Evolutionary conservation across 2,113 vertebrate species (phyloP), one percentile per base, ranked within the genome.

Genomic region (Syngnathus scovelli): DNA sequence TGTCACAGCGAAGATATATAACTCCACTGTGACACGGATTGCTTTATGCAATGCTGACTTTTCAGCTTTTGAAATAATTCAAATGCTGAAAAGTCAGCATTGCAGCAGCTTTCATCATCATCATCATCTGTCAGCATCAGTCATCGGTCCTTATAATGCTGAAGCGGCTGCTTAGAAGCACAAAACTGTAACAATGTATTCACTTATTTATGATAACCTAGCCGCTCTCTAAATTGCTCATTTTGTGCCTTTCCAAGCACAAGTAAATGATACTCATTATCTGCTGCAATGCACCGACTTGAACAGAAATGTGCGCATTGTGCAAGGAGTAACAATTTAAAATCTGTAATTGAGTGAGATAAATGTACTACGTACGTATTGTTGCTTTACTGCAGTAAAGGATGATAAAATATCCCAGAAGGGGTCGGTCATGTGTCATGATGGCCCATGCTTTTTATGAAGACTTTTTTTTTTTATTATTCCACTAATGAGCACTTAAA

Each of bases 111-210:
- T 58, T 58, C 55, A 58, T 58, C 55, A 58, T 58, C 55, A 58
- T 58, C 55, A 58, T 58, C 55, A 58, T 58, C 55, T 36, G 55
- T 58, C 55, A 36, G 55, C 55, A 58, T 58, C 55, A 58, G 27
- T 58, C 55, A 18, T 58, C 55, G 21, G 6, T 58, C 2, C 55
- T 36, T 58, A 16, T 58, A 18, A 36, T 15, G 55, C 27, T 36
- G 55, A 58, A 58, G 27, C 27, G 27, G 27, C 55, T 36, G 55
- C 55, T 15, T 36, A 13, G 27, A 58, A 58, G 27, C 55, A 58
- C 55, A 58, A 58, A 16, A 16, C 55, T 16, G 27, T 36, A 33
- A 58, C 55, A 58, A 58, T 58, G 55, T 58, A 58, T 58, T 58
- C 55, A 58, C 36, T 58, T 58, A 58, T 58, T 58, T 58, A 58